Evolutionary conservation across 2,888 invertebrate species (phyloP).

Genomic region (Cybosia mesomella): DNA sequence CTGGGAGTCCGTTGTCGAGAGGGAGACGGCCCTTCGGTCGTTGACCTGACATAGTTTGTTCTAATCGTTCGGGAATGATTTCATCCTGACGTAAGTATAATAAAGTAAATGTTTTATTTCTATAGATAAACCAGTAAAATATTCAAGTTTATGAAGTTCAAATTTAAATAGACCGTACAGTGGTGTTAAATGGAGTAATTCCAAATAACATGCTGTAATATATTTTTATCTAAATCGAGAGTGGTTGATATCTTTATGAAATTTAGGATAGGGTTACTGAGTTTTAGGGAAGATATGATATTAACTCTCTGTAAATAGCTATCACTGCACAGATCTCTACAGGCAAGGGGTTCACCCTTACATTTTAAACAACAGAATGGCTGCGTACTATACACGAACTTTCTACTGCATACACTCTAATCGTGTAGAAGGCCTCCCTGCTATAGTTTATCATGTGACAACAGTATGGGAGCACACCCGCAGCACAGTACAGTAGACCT

Average conservation of each 20-base stretch:
- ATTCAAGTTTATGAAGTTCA: background rate
- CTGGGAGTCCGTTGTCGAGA: conserved; percentile 27
- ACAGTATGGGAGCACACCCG: too few species aligned
- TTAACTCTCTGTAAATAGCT: background rate
- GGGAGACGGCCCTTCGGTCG: conserved; percentile 40
- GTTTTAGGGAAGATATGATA: background rate
- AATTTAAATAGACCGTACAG: background rate
- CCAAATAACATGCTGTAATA: background rate
- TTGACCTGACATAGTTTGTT: conserved; percentile 38
- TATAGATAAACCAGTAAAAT: background rate
- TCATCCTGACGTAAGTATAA: conserved; percentile 7
- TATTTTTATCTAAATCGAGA: background rate
- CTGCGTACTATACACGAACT: too few species aligned
- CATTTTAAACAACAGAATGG: background rate
- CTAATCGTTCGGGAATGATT: conserved; percentile 22
- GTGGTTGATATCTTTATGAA: background rate
- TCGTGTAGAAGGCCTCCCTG: too few species aligned
- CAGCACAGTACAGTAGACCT: too few species aligned
- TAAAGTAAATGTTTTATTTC: conserved; percentile 16
- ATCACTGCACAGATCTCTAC: background rate
- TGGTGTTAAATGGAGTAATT: background rate
- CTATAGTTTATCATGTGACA: too few species aligned
- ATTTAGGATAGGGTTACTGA: background rate
- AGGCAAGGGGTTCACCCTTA: background rate
- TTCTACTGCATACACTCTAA: too few species aligned